Conservation (phyloP, 2,888 invertebrate species). For the Carpatolechia fugitivella region DNA sequence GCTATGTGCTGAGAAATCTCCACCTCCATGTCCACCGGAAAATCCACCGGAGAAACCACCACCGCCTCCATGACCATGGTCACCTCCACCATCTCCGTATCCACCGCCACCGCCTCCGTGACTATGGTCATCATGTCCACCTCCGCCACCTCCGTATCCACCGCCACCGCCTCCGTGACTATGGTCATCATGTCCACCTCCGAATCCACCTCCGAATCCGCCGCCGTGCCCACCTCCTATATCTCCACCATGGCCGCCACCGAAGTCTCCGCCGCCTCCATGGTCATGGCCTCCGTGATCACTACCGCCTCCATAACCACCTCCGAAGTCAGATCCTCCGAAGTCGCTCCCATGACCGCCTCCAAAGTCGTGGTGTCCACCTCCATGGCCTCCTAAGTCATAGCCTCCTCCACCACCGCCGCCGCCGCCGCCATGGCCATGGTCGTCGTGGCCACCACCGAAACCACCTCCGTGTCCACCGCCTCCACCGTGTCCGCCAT, state of each 20-base stretch:
- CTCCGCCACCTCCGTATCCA: slow-evolving; percentile 27
- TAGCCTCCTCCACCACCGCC: slow-evolving; percentile 28
- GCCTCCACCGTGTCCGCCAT: slow-evolving; percentile 26
- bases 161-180: slow-evolving; percentile 34
- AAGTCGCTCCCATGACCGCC: slow-evolving; percentile 30
- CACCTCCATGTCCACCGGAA: slow-evolving; percentile 27
- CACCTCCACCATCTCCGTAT: slow-evolving; percentile 26
- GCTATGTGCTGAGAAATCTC: slow-evolving; percentile 29
- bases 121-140: slow-evolving; percentile 23
- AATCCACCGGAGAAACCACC: slow-evolving; percentile 27
- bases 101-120: slow-evolving; percentile 25
- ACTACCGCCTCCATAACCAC: slow-evolving; percentile 29
- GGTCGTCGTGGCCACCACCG: slow-evolving; percentile 26
- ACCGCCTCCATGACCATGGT: slow-evolving; percentile 24
- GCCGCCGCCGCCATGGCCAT: slow-evolving; percentile 21
- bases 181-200: slow-evolving; percentile 25
- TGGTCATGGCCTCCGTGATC: slow-evolving; percentile 25
- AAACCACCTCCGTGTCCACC: slow-evolving; percentile 26
- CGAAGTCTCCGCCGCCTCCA: slow-evolving; percentile 25
- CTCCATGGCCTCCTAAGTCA: slow-evolving; percentile 28
- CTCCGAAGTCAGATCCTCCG: slow-evolving; percentile 29
- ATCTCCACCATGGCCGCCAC: slow-evolving; percentile 28
- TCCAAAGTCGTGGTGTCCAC: slow-evolving; percentile 24
- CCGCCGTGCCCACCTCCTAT: slow-evolving; percentile 25
- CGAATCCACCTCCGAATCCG: slow-evolving; percentile 31